Evolutionary conservation across 2,113 vertebrate genomes (phyloP).

Genomic region (Melierax canorus): DNA sequence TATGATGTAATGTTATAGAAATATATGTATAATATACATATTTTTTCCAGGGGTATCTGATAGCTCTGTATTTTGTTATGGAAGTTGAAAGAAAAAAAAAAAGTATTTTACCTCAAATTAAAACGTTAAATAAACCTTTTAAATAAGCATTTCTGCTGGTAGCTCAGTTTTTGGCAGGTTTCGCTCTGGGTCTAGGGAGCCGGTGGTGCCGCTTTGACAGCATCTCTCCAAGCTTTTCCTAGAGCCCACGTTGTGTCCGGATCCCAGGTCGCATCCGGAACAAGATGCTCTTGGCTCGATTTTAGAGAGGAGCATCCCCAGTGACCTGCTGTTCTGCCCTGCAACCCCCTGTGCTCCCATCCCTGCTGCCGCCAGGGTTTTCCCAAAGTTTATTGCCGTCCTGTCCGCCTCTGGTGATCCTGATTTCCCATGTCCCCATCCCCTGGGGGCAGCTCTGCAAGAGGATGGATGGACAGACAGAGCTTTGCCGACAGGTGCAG

Average conservation of each 20-base stretch:
- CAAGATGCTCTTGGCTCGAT: neutral
- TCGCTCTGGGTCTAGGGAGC: neutral
- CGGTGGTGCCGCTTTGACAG: neutral
- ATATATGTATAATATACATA: slow-evolving; percentile 85
- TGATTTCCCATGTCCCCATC: neutral
- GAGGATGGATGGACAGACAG: neutral
- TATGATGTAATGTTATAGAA: slow-evolving; percentile 83
- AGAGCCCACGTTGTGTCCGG: neutral
- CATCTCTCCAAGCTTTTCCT: neutral
- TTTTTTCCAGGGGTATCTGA: slow-evolving; percentile 81
- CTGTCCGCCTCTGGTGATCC: neutral
- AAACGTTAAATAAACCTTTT: slow-evolving; percentile 76
- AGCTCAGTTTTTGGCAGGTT: neutral
- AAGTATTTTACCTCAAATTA: slow-evolving; percentile 81
- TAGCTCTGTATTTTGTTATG: slow-evolving; percentile 83
- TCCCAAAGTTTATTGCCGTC: neutral
- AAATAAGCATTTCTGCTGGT: neutral
- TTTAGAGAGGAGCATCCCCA: neutral
- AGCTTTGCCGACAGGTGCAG: neutral
- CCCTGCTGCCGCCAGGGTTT: neutral
- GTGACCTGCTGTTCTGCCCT: neutral
- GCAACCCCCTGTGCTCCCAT: too few species aligned
- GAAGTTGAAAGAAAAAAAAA: slow-evolving; percentile 72
- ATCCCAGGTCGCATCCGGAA: too few species aligned
- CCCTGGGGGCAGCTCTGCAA: neutral